Evolutionary conservation across 2,113 vertebrate species (phyloP).

Genomic region (Rostratula benghalensis): DNA sequence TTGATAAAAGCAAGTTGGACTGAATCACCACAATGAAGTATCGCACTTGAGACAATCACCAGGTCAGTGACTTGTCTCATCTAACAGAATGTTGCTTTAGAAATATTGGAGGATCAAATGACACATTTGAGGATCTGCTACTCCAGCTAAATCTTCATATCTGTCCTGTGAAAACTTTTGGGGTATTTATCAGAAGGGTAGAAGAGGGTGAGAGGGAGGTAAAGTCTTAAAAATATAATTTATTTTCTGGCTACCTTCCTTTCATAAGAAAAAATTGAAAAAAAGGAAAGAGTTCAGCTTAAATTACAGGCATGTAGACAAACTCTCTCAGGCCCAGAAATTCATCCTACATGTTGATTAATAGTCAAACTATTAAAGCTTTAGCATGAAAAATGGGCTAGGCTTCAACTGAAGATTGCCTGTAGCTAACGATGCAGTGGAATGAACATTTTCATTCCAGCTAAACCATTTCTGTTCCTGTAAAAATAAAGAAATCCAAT

Average conservation of each 20-base stretch:
- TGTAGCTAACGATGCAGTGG: slow-evolving; percentile 47
- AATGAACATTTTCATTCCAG: slow-evolving; percentile 56
- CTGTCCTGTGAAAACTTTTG: background rate
- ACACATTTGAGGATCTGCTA: background rate
- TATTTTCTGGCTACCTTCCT: slow-evolving; percentile 34
- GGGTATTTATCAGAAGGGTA: background rate
- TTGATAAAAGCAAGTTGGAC: background rate
- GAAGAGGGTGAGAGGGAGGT: background rate
- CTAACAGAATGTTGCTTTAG: background rate
- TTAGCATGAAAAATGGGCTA: slow-evolving; percentile 46
- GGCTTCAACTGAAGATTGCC: slow-evolving; percentile 26
- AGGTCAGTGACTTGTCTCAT: background rate
- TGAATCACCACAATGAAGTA: background rate
- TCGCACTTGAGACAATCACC: background rate
- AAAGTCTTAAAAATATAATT: slow-evolving; percentile 20
- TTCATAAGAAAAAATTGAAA: background rate
- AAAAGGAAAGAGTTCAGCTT: background rate
- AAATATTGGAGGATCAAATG: background rate
- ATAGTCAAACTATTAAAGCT: slow-evolving; percentile 21
- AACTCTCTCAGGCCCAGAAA: slow-evolving; percentile 18
- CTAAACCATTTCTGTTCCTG: slow-evolving; percentile 34
- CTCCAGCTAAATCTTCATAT: background rate
- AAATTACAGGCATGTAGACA: slow-evolving; percentile 28
- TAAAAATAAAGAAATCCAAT: slow-evolving; percentile 56
- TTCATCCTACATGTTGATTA: slow-evolving; percentile 34